Evolutionary conservation across 2,888 invertebrate genomes (phyloP).

Genomic region (Nomada fucata): DNA sequence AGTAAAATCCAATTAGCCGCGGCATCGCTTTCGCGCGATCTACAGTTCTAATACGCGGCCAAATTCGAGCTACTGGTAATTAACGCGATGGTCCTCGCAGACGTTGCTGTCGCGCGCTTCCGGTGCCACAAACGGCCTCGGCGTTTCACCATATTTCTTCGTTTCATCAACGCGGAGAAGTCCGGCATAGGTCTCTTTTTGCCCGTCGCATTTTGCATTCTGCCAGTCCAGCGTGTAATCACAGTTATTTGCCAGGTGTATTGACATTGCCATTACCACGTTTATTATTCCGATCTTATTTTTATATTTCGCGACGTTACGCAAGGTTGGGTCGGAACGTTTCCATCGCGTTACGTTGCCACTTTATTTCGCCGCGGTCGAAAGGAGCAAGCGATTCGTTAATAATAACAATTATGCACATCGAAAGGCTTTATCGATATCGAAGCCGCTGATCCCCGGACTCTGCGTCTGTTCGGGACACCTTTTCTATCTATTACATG

Average conservation of each 20-base stretch:
- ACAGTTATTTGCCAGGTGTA: too few relatives aligned
- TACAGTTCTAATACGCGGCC: slow-evolving; percentile 36
- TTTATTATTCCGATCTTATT: neutral
- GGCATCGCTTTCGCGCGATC: slow-evolving; percentile 58
- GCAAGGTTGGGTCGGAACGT: too few relatives aligned
- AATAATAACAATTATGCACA: neutral
- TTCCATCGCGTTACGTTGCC: too few relatives aligned
- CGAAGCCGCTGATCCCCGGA: slow-evolving; percentile 18
- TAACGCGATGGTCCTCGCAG: slow-evolving; percentile 23
- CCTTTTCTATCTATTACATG: neutral
- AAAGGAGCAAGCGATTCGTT: too few relatives aligned
- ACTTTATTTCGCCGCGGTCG: too few relatives aligned
- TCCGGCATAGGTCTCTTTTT: too few relatives aligned
- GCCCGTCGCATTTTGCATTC: too few relatives aligned
- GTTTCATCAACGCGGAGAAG: too few relatives aligned
- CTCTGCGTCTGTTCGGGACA: neutral
- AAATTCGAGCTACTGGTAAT: slow-evolving; percentile 41
- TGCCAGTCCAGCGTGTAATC: too few relatives aligned
- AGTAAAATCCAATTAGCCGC: slow-evolving; percentile 66
- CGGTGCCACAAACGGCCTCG: neutral
- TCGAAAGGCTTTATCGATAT: neutral
- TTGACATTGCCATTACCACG: too few relatives aligned
- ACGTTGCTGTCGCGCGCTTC: slow-evolving; percentile 1
- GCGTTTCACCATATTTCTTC: too few relatives aligned
- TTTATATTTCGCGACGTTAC: neutral